Evolutionary conservation across 1,140 invertebrate genomes (phyloP).

Genomic region (Paralvinella palmiformis): DNA sequence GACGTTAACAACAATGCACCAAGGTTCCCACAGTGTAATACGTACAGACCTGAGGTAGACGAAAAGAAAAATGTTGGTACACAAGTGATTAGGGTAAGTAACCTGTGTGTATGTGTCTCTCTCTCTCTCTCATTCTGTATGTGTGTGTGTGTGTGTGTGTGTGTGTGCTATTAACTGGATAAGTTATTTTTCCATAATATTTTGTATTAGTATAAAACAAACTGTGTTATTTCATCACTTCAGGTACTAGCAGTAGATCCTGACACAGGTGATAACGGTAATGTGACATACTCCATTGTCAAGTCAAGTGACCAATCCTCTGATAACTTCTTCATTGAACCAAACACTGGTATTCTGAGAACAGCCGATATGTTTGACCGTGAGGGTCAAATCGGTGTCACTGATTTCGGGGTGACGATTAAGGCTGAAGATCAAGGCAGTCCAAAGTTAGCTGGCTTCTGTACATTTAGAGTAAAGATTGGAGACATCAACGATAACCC

Average conservation of each 20-base stretch:
- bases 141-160: neutral
- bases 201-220: neutral
- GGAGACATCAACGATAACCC: slow-evolving; percentile 94
- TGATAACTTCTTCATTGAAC: slow-evolving; percentile 22
- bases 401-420: slow-evolving; percentile 82
- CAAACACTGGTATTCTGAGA: slow-evolving; percentile 12
- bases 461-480: slow-evolving; percentile 93
- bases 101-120: no score
- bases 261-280: slow-evolving; percentile 81
- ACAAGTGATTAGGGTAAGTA: slow-evolving; percentile 22
- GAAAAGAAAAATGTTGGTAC: slow-evolving; percentile 23
- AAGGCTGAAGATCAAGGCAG: slow-evolving; percentile 96
- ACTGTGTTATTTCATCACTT: slow-evolving; percentile 63
- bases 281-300: slow-evolving; percentile 54
- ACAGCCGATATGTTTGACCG: slow-evolving; percentile 64
- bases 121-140: neutral
- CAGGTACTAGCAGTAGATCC: slow-evolving; percentile 90
- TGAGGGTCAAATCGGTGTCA: slow-evolving; percentile 91
- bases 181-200: no score
- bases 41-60: slow-evolving; percentile 54
- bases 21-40: slow-evolving; percentile 84
- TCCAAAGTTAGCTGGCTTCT: slow-evolving; percentile 79
- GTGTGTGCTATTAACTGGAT: neutral
- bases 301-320: slow-evolving; percentile 15
- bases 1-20: slow-evolving; percentile 95